These are phyloP conservation scores for Chelonoidis abingdonii DNA, from an alignment of 2,113 vertebrate species.

Conservation along the genomic window DNA sequence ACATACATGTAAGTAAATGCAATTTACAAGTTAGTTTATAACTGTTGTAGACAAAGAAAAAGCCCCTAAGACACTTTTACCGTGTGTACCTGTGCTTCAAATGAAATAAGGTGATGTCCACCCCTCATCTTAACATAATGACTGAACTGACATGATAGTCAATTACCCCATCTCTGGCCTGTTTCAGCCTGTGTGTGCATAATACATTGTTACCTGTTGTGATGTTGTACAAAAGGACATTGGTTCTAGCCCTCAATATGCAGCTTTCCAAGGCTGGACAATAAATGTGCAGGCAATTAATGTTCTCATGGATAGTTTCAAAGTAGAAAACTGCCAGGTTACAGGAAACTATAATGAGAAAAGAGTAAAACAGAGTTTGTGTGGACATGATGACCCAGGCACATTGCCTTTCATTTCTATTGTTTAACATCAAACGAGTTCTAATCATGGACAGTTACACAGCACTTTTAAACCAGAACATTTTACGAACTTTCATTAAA, in stretches of 20 bases:
- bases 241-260: constrained; percentile 80
- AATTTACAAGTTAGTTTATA: not conserved
- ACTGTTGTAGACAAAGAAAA: not conserved
- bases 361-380: not conserved
- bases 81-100: not conserved
- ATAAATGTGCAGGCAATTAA: constrained; percentile 91
- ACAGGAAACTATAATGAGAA: constrained; percentile 85
- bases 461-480: not conserved
- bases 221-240: constrained; percentile 90
- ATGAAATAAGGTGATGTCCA: not conserved
- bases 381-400: not conserved
- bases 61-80: not conserved
- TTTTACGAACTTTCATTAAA: not conserved
- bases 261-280: constrained; percentile 93
- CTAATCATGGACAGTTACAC: not conserved
- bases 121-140: not conserved
- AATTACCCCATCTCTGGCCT: not conserved
- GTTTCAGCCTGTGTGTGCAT: not conserved
- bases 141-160: not conserved
- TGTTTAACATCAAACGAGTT: not conserved
- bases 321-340: constrained; percentile 93
- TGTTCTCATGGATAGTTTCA: constrained; percentile 77
- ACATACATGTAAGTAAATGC: not conserved
- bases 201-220: constrained; percentile 83
- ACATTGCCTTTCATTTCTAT: not conserved